These are phyloP conservation scores for Centropus unirufus DNA, from an alignment of 2,113 vertebrate species.

Conservation along the genomic window DNA sequence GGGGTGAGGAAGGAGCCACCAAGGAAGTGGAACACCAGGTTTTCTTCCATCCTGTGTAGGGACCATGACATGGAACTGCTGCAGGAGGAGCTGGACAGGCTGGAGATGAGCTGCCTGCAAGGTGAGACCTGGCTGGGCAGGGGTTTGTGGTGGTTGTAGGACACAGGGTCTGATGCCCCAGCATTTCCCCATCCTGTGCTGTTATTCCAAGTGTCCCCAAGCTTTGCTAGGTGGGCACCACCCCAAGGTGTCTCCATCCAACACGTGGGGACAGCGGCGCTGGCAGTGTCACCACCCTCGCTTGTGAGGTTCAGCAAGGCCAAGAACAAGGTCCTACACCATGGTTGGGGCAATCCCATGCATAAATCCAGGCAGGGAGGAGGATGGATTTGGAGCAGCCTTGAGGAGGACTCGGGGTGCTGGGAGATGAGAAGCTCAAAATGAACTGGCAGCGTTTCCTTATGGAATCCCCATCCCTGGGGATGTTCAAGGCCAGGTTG, in stretches of 20 bases:
- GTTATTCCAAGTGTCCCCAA: neutral
- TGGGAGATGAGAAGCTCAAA: no score
- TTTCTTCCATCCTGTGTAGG: neutral
- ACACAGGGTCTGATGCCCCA: neutral
- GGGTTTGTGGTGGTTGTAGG: neutral
- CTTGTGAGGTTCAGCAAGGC: no score
- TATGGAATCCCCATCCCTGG: no score
- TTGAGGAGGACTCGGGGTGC: no score
- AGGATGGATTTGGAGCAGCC: no score
- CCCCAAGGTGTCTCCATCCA: neutral
- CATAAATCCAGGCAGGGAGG: no score
- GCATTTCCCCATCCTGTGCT: neutral
- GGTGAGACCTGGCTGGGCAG: neutral
- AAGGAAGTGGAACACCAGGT: rapidly evolving
- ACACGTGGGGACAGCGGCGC: neutral
- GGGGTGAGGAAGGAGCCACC: neutral
- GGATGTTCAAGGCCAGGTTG: no score
- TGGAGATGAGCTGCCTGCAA: conserved; percentile 15
- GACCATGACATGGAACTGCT: neutral
- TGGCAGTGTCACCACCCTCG: neutral
- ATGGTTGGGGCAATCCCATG: no score
- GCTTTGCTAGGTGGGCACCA: neutral
- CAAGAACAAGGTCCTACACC: no score
- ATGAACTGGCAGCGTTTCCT: no score
- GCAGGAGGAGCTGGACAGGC: conserved; percentile 19